phyloP scores from a whole-genome alignment of 2,888 invertebrate genomes.

The Bugulina stolonifera region DNA sequence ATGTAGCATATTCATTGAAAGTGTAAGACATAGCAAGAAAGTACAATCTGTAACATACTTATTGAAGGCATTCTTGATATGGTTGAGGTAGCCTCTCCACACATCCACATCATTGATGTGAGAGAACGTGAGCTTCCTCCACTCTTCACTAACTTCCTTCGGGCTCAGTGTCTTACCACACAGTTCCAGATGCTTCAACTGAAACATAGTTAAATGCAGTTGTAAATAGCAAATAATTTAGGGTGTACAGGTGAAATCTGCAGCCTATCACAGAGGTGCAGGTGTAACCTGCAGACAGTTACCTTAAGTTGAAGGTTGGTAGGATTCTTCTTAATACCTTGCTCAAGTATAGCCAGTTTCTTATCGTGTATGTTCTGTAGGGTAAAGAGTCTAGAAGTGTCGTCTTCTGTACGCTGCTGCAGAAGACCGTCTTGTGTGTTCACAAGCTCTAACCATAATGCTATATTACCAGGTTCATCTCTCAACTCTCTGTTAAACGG shows the following conservation, averaged over 20 bases:
- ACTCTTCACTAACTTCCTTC: conserved; percentile 44
- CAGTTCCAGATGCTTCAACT: conserved; percentile 44
- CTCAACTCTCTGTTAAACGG: conserved; percentile 35
- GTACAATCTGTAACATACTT: conserved; percentile 6
- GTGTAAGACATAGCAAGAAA: not conserved
- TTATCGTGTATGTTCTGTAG: conserved; percentile 44
- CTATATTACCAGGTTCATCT: conserved; percentile 46
- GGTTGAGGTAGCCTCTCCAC: conserved; percentile 52
- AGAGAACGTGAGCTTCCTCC: conserved; percentile 51
- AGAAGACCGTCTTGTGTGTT: conserved; percentile 49
- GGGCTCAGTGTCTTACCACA: conserved; percentile 45
- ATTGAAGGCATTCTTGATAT: conserved; percentile 39
- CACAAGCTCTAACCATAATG: conserved; percentile 54
- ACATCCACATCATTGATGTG: conserved; percentile 49
- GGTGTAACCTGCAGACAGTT: no score
- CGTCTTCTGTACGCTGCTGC: conserved; percentile 17
- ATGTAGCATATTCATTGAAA: no score
- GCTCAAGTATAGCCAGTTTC: conserved; percentile 52
- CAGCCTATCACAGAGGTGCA: no score
- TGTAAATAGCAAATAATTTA: no score
- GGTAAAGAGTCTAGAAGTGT: conserved; percentile 1
- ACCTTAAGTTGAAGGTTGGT: conserved; percentile 44
- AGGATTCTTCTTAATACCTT: conserved; percentile 52
- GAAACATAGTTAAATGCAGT: not conserved
- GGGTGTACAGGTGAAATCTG: no score